Base-by-base conservation (phyloP, 2,888 invertebrate genomes). In the Ophion ellenae region DNA sequence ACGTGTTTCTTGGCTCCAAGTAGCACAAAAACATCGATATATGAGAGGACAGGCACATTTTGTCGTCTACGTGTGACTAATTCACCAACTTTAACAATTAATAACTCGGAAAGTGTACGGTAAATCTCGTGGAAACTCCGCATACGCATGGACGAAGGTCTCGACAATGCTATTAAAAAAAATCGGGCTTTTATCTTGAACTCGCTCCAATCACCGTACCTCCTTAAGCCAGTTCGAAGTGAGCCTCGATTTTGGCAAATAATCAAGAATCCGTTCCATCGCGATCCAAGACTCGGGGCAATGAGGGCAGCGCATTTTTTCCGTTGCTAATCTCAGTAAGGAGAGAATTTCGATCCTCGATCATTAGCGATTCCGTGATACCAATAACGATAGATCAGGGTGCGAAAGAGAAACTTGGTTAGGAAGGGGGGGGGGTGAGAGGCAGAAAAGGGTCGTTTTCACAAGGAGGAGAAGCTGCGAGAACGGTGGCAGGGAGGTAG, bases 401-500 rank as follows among this genome's bases (percentile, higher is more conserved):
- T 59, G 32, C 32, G 14, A 28, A 64, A 5, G 32, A 64, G 14
- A 3, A 28, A 14, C 24, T 28, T 9, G 24, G 24, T 9, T 5
- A 14, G 59, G 40, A 24, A 40, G 40, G 32, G 2, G 47, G 67
- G 36, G 53, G 61, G 45, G 28, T 40, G 59, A 69, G 32, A 63
- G 61, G 20, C 45, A 53, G 36, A 47, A 64, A 64, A 77, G 63
- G 61, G 36, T 67, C 67, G 67, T 70, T 20, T 9, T 40, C 32
- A 70, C 20, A 70, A 70, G 14, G 63, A 24, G 5, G 57, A 53
- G 70, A 70, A 70, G 53, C 32, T 28, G 70, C 70, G 70, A 70
- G 17, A 78, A 69, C 67, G 69, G 78, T 59, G 57, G 67, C 66
- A n/a, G 17, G 28, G 67, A 66, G 28, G 11, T 69, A 66, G n/a